A percentile compares a stretch with the other conserved stretches of the same genome.
Conservation (phyloP, 1,140 invertebrate genomes). For the Procambarus virginalis region DNA sequence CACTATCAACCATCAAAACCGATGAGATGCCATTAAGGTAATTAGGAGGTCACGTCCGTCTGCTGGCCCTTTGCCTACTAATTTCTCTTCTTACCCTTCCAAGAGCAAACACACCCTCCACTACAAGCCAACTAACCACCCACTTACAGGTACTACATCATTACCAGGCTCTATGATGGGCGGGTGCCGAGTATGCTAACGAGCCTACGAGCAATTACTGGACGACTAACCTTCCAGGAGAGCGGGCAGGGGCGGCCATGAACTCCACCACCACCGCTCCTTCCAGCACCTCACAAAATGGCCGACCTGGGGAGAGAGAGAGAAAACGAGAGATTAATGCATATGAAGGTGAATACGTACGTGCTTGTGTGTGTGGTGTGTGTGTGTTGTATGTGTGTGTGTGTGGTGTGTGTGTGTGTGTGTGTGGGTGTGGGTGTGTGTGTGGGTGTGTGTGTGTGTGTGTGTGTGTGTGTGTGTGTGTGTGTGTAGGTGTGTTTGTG, state of each 20-base stretch:
- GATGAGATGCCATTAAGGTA: no score
- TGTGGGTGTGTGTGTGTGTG: no score
- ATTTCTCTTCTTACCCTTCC: no score
- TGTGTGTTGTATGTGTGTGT: no score
- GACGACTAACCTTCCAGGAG: conserved; percentile 27
- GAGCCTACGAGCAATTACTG: not conserved
- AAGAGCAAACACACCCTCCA: not conserved
- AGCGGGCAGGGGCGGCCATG: conserved; percentile 20
- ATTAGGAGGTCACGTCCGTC: no score
- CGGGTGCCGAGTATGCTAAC: conserved; percentile 2
- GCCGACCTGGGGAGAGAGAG: conserved; percentile 21
- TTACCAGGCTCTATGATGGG: not conserved
- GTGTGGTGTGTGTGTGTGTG: no score
- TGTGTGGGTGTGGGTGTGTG: no score
- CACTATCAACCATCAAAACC: no score
- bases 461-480: no score
- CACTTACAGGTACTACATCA: not conserved
- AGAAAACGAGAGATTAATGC: not conserved
- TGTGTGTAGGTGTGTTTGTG: no score
- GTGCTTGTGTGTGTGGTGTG: not conserved
- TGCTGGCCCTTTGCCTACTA: no score
- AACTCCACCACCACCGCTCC: not conserved
- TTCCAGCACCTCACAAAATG: conserved; percentile 45
- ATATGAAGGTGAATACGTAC: not conserved
- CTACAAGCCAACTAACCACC: not conserved